Percentiles rank a stretch among this genome's conserved stretches.
Conservation (phyloP, 2,113 vertebrate genomes). For the Prunella fulvescens region DNA sequence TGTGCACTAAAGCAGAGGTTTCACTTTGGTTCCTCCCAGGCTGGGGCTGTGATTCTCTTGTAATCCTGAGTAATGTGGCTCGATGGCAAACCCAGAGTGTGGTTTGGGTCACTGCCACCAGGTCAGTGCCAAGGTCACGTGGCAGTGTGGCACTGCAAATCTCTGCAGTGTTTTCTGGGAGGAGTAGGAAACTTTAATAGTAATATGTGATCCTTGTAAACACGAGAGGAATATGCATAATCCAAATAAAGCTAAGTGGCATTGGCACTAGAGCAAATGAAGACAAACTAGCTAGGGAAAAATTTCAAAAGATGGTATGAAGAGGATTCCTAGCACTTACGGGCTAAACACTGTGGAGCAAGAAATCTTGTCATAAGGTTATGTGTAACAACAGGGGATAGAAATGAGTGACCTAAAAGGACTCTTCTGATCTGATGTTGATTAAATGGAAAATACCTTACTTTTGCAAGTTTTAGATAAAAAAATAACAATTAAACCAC, state of each 20-base stretch:
- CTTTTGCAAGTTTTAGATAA: background rate
- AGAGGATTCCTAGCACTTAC: background rate
- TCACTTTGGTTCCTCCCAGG: background rate
- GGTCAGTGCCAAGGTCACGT: no score
- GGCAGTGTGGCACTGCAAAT: background rate
- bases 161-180: background rate
- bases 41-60: background rate
- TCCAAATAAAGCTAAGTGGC: background rate
- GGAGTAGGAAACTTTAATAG: background rate
- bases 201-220: background rate
- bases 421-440: background rate
- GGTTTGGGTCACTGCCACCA: background rate
- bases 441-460: background rate
- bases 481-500: background rate
- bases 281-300: background rate
- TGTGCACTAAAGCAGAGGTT: background rate
- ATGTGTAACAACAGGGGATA: background rate
- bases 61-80: accelerated
- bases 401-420: background rate
- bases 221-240: background rate
- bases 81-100: background rate
- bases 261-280: background rate
- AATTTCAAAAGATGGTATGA: background rate
- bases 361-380: background rate
- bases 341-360: background rate